Evolutionary conservation across 2,888 invertebrate species (phyloP).

Genomic region (Sminthurides aquaticus): DNA sequence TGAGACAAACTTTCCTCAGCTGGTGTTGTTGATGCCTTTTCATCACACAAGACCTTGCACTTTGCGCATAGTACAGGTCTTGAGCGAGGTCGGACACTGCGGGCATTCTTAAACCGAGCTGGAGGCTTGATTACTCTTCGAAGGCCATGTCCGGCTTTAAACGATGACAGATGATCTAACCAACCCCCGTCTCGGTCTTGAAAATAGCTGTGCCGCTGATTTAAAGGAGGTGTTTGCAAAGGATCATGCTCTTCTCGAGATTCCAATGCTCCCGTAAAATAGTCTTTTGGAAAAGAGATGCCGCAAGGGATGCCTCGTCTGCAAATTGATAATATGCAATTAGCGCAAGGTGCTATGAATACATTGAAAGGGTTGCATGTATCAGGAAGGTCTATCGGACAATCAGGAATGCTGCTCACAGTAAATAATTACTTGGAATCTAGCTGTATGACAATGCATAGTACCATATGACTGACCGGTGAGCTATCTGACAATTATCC

Average conservation of each 20-base stretch:
- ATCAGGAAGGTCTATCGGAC: no score
- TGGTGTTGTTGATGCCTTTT: conserved; percentile 18
- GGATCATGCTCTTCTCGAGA: conserved; percentile 26
- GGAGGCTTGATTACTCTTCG: conserved; percentile 50
- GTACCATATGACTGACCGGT: no score
- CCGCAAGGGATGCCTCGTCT: conserved; percentile 42
- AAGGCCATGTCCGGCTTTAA: conserved; percentile 37
- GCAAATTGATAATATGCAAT: conserved; percentile 6
- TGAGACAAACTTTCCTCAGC: not conserved
- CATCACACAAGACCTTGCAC: conserved; percentile 67
- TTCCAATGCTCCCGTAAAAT: conserved; percentile 13
- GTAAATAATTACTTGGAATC: no score
- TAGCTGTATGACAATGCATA: no score
- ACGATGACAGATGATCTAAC: not conserved
- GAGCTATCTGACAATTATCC: no score
- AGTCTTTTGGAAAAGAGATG: conserved; percentile 41
- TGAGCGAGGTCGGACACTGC: conserved; percentile 71
- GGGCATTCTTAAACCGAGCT: conserved; percentile 57
- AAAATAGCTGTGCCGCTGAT: conserved; percentile 68
- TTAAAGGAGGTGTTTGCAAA: conserved; percentile 46
- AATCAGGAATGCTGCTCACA: no score
- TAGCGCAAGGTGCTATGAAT: not conserved
- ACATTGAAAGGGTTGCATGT: no score
- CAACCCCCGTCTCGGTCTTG: conserved; percentile 53
- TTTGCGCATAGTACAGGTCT: conserved; percentile 79